phyloP scores from a whole-genome alignment of 2,797 vertebrate genomes.

The Rousettus madagascariensis region DNA sequence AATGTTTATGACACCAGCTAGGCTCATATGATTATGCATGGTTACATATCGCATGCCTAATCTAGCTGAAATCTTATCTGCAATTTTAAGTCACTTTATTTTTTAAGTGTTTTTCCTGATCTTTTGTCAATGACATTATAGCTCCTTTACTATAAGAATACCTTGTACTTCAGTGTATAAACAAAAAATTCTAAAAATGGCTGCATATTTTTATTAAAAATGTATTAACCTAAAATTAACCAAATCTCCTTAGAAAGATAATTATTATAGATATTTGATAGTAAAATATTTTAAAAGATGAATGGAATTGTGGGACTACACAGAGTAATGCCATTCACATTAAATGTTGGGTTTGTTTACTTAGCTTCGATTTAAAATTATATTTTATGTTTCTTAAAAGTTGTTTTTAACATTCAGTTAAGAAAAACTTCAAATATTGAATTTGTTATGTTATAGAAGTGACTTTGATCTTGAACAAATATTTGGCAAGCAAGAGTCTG shows the following conservation, averaged over 20 bases:
- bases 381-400: not conserved
- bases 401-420: constrained; percentile 12
- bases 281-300: not conserved
- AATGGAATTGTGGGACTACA: not conserved
- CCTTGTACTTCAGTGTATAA: not conserved
- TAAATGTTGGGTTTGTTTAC: not conserved
- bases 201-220: constrained; percentile 1
- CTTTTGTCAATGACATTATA: not conserved
- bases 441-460: not conserved
- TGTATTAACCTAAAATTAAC: not conserved
- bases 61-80: not conserved
- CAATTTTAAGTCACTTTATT: not conserved
- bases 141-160: not conserved
- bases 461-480: constrained; percentile 1
- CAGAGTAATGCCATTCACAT: not conserved
- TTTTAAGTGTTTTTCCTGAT: not conserved
- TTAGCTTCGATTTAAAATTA: not conserved
- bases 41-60: not conserved
- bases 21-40: too few relatives aligned
- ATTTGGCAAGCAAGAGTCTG: not conserved
- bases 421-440: not conserved
- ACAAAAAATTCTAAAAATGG: not conserved
- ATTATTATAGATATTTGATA: not conserved
- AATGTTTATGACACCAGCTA: not conserved
- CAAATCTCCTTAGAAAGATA: not conserved